Evolutionary conservation across 2,888 invertebrate species (phyloP).

Genomic region (Pocota personata): DNA sequence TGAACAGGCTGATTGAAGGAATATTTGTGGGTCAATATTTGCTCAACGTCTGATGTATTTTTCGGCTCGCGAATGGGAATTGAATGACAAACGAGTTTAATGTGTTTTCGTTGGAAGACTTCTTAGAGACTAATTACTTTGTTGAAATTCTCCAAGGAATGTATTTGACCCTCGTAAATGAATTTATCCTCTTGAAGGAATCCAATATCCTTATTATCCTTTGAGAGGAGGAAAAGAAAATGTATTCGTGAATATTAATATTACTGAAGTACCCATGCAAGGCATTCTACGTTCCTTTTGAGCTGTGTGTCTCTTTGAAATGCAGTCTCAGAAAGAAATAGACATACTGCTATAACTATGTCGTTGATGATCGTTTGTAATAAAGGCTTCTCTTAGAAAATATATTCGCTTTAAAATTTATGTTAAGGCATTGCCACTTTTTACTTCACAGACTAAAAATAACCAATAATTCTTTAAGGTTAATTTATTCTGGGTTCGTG

Average conservation of each 20-base stretch:
- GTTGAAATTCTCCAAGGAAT: not conserved
- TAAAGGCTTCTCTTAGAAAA: too few relatives aligned
- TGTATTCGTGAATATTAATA: not conserved
- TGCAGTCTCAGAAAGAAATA: not conserved
- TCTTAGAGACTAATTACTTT: not conserved
- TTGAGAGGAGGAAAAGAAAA: not conserved
- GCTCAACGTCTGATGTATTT: not conserved
- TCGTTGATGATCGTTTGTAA: not conserved
- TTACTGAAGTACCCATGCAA: not conserved
- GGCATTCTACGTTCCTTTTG: not conserved
- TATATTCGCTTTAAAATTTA: not conserved
- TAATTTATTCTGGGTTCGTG: conserved; percentile 18
- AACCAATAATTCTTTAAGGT: not conserved
- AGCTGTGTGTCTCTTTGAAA: not conserved
- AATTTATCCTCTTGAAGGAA: not conserved
- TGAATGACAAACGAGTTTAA: too few relatives aligned
- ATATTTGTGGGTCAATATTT: not conserved
- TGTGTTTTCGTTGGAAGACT: not conserved
- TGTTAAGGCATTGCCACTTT: not conserved
- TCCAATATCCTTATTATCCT: not conserved
- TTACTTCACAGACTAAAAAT: not conserved
- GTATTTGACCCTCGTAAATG: not conserved
- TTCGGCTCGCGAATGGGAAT: not conserved
- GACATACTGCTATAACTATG: too few relatives aligned
- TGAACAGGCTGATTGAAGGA: not conserved